Percentiles rank a stretch among this genome's conserved stretches.
phyloP scores from a whole-genome alignment of 2,113 vertebrate species.

The Melospiza melodia region DNA sequence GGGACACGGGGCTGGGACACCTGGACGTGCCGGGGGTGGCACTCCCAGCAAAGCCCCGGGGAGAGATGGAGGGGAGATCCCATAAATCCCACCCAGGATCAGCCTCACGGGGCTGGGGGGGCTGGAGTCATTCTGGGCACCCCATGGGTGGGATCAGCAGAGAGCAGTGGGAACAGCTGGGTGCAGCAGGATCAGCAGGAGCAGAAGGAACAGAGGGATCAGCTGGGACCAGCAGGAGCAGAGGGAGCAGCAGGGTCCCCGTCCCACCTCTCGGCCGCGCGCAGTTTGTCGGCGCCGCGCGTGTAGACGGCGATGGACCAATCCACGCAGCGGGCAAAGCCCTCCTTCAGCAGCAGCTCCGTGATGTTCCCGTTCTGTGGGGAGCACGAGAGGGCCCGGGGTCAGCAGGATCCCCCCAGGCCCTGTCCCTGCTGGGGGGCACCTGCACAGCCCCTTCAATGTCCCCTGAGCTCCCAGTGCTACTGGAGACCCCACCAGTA shows the following conservation, averaged over 20 bases:
- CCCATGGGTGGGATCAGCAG: background rate
- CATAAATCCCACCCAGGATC: rapidly evolving
- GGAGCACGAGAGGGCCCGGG: background rate
- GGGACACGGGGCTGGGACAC: background rate
- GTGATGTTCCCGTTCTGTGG: conserved; percentile 95
- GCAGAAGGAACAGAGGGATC: background rate
- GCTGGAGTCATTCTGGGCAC: background rate
- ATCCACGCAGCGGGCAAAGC: conserved; percentile 95
- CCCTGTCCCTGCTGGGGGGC: rapidly evolving
- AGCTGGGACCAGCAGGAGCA: no score
- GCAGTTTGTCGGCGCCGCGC: conserved; percentile 91
- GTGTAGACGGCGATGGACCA: conserved; percentile 98
- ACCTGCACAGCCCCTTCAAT: rapidly evolving
- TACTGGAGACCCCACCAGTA: background rate
- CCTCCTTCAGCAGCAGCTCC: conserved; percentile 92
- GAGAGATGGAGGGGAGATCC: background rate
- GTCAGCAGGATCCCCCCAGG: background rate
- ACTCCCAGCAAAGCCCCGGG: background rate
- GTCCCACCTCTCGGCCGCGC: conserved; percentile 87
- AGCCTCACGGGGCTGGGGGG: rapidly evolving
- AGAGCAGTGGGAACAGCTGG: no score
- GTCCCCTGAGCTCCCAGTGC: background rate
- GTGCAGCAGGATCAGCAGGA: background rate
- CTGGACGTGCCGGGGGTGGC: rapidly evolving
- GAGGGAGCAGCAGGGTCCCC: background rate